Evolutionary conservation across 2,888 invertebrate genomes (phyloP).

Genomic region (Nymphalis urticae): DNA sequence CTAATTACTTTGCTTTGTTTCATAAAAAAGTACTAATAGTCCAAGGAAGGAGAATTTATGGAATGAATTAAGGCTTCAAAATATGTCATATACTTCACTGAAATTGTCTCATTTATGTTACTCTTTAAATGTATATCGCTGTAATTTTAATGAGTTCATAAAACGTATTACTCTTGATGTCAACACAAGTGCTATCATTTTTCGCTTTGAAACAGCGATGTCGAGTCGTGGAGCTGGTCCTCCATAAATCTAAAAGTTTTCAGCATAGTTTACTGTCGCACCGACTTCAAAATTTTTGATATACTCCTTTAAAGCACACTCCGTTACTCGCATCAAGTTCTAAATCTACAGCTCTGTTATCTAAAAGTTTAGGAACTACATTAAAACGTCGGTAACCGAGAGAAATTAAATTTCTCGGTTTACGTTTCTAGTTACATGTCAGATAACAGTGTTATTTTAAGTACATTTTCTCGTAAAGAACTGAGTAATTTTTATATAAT

Average conservation of each 20-base stretch:
- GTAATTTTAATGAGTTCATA: not conserved
- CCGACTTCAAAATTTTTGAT: conserved; percentile 38
- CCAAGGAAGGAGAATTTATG: too few relatives aligned
- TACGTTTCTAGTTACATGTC: conserved; percentile 11
- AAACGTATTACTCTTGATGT: conserved; percentile 1
- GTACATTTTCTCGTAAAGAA: not conserved
- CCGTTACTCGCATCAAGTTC: conserved; percentile 28
- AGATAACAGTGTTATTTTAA: conserved; percentile 8
- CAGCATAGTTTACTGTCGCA: conserved; percentile 39
- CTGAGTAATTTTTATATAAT: not conserved
- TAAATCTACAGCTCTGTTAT: conserved; percentile 34
- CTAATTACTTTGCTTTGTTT: not conserved
- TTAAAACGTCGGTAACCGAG: conserved; percentile 7
- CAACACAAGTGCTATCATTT: conserved; percentile 23
- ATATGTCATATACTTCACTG: not conserved
- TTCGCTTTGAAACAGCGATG: conserved; percentile 22
- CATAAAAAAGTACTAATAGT: not conserved
- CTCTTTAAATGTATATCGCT: not conserved
- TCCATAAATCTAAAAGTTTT: conserved; percentile 42
- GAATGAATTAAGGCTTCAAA: not conserved
- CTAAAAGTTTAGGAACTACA: conserved; percentile 16
- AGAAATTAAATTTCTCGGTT: conserved; percentile 19
- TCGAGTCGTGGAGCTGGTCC: conserved; percentile 20
- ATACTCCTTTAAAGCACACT: conserved; percentile 27
- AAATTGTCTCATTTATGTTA: not conserved